Base-by-base conservation (phyloP, 2,797 vertebrate species). In the Myotis daubentonii region DNA sequence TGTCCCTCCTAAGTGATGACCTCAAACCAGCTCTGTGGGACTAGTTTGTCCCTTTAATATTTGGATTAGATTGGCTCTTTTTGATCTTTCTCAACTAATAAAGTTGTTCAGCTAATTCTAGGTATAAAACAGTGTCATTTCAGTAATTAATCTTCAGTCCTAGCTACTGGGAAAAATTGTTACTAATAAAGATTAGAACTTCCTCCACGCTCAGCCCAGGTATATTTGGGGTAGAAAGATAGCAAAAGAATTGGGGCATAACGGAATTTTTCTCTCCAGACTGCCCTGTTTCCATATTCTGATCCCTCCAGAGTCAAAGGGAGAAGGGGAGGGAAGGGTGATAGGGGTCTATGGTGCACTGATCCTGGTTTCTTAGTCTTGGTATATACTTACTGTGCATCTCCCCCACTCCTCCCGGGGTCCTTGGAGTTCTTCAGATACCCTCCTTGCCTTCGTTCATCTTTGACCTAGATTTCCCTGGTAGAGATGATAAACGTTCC, bases 101-200 rank as follows among this genome's bases (percentile, higher is more conserved):
- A 85, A 75, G 74, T 53, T 65, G 33, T 53, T 4, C 8, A 88
- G 22, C 22, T 47, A 80, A 30, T 80, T 57, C 41, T 49, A 74
- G 80, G 41, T 11, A 20, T 76, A 68, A 68, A 84, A 80, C 51
- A 76, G 9, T 65, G 25, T 93, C 12, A 16, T 82, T 96, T 75
- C 10, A 78, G 28, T 38, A 33, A 66, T 72, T 38, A 66, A 33
- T 25, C 5, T 62, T 93, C 41, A 83, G 28, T 57, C 33, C 11
- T 28, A 55, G 41, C 33, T 74, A 68, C n/a, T 33, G 20, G 33
- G 80, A 17, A 85, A 8, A 57, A 62, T 6, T 33, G 16, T 76
- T 87, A 36, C 22, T 71, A 36, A 79, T 51, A 9, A 41, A 68
- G 47, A 76, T 30, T 23, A 33, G 74, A 13, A 11, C 8, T 57